Conservation (phyloP, 2,113 vertebrate species). For the Petrocephalus microphthalmus region DNA sequence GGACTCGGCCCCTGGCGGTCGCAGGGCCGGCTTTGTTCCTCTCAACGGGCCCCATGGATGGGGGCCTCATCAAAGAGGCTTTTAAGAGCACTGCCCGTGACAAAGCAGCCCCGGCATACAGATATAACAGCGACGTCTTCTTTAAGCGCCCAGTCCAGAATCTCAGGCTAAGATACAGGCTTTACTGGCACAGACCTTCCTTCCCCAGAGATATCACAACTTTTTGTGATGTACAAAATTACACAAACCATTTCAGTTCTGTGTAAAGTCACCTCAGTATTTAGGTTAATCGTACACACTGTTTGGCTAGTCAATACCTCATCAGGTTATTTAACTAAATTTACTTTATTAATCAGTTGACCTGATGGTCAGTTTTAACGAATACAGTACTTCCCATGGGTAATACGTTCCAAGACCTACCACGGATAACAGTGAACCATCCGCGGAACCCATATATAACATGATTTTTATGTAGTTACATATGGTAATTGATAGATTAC, state of each 20-base stretch:
- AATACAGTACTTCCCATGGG: not conserved
- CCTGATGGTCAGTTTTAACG: not conserved
- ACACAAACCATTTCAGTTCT: not conserved
- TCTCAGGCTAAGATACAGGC: not conserved
- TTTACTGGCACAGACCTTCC: not conserved
- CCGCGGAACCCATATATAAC: not conserved
- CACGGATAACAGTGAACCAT: not conserved
- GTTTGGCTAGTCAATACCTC: not conserved
- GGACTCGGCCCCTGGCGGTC: not conserved
- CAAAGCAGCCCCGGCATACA: constrained; percentile 3
- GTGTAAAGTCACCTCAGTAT: not conserved
- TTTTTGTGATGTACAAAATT: not conserved
- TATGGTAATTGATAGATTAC: not conserved
- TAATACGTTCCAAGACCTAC: not conserved
- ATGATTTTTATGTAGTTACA: not conserved
- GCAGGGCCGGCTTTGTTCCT: constrained; percentile 16
- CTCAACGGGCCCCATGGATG: not conserved
- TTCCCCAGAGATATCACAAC: not conserved
- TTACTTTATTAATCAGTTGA: not conserved
- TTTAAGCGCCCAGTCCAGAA: not conserved
- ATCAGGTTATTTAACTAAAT: not conserved
- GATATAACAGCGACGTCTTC: not conserved
- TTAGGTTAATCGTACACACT: not conserved
- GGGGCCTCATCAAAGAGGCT: constrained; percentile 13
- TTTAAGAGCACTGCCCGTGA: not conserved